A percentile compares a stretch with the other conserved stretches of the same genome.
These are phyloP conservation scores for Megamerina dolium DNA, from an alignment of 2,888 invertebrate species.

Conservation along the genomic window DNA sequence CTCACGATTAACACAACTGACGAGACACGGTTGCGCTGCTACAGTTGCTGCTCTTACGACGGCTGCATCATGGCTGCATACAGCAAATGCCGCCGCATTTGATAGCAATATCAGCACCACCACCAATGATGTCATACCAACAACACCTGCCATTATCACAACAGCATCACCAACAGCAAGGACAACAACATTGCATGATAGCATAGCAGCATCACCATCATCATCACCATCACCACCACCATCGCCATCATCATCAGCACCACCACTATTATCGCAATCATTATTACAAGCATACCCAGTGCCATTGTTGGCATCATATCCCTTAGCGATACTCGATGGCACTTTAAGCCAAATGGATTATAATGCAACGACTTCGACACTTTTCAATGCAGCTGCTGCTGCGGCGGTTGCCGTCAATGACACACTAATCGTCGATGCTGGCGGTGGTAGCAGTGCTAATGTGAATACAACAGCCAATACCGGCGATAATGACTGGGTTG, in stretches of 20 bases:
- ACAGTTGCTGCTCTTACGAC: constrained; percentile 21
- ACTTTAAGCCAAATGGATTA: constrained; percentile 18
- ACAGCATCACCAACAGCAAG: not conserved
- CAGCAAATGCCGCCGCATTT: constrained; percentile 15
- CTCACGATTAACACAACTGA: not conserved
- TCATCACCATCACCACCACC: constrained; percentile 11
- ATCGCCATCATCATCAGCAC: constrained; percentile 6
- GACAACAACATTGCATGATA: not conserved
- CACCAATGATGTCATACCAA: constrained; percentile 6
- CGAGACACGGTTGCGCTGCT: not conserved
- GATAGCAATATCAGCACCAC: not conserved
- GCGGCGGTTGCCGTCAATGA: constrained; percentile 22
- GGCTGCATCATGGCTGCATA: constrained; percentile 25
- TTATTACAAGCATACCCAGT: constrained; percentile 17
- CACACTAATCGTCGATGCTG: constrained; percentile 21
- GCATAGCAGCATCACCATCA: constrained; percentile 12
- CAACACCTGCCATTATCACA: constrained; percentile 3
- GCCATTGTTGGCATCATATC: constrained; percentile 18
- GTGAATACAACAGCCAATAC: constrained; percentile 4
- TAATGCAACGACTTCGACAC: constrained; percentile 16
- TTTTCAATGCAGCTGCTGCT: constrained; percentile 18
- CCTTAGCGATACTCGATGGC: constrained; percentile 25
- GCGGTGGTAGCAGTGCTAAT: not conserved
- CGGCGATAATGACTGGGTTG: constrained; percentile 49
- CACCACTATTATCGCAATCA: constrained; percentile 11